phyloP scores from a whole-genome alignment of 2,113 vertebrate species.

The Percina caprodes region DNA sequence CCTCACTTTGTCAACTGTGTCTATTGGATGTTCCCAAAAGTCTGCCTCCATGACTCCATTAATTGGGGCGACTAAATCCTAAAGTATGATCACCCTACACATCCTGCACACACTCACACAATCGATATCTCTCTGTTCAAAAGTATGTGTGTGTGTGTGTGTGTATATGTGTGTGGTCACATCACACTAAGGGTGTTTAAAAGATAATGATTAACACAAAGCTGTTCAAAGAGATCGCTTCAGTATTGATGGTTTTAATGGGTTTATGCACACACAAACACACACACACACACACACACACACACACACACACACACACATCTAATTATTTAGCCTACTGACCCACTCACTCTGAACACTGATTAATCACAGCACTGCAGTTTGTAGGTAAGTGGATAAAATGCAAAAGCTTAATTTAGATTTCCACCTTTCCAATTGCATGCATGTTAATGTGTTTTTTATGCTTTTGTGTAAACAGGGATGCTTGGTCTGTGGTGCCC shows the following conservation, averaged over 20 bases:
- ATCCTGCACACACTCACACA: conserved; percentile 30
- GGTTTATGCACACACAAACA: conserved; percentile 46
- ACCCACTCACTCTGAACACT: conserved; percentile 42
- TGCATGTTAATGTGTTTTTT: conserved; percentile 38
- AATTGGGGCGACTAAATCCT: conserved; percentile 47
- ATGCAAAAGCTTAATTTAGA: conserved; percentile 53
- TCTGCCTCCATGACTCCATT: conserved; percentile 15
- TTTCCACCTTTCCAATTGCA: conserved; percentile 20
- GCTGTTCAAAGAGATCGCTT: conserved; percentile 54
- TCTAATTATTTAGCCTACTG: conserved; percentile 52
- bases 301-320: conserved; percentile 10
- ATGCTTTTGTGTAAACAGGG: conserved; percentile 10
- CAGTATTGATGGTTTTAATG: conserved; percentile 75
- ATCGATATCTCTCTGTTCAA: conserved; percentile 23
- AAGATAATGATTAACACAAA: conserved; percentile 72
- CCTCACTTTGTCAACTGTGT: conserved; percentile 3
- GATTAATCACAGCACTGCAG: conserved; percentile 17
- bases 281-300: conserved; percentile 15
- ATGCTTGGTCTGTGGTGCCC: background rate
- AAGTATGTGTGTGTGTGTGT: conserved; percentile 8
- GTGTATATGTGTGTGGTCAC: conserved; percentile 1
- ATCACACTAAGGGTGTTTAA: conserved; percentile 34
- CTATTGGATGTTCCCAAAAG: conserved; percentile 26
- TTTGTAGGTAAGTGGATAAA: conserved; percentile 55
- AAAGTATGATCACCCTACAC: conserved; percentile 49